Conservation (phyloP, 64 coral and sea anemone genomes). For the Hydrozoanthus tunicans region DNA sequence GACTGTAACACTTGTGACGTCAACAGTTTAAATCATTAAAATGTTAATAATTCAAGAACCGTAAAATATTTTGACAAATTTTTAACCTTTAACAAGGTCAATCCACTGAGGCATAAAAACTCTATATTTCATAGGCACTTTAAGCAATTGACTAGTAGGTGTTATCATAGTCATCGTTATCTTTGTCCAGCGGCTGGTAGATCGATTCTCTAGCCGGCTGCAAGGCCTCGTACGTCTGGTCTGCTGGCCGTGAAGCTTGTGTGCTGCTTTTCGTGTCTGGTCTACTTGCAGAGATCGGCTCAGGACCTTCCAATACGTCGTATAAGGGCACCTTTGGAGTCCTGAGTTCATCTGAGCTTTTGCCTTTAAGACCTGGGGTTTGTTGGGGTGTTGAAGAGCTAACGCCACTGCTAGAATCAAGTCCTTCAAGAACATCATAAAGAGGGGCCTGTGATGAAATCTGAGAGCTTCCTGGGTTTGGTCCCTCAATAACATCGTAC, state of each 20-base stretch:
- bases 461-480: neutral
- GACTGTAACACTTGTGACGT: too few relatives aligned
- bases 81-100: too few relatives aligned
- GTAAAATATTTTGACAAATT: too few relatives aligned
- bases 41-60: too few relatives aligned
- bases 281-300: neutral
- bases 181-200: slow-evolving; percentile 39
- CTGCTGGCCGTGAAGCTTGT: neutral
- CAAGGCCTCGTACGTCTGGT: slow-evolving; percentile 38
- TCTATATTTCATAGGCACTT: too few relatives aligned
- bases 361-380: neutral
- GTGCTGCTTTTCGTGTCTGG: neutral
- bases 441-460: neutral
- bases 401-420: neutral
- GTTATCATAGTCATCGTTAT: slow-evolving; percentile 40
- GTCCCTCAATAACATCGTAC: slow-evolving; percentile 22
- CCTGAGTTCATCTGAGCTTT: neutral
- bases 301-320: slow-evolving; percentile 41
- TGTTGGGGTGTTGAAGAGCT: neutral
- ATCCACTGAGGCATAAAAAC: too few relatives aligned
- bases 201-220: slow-evolving; percentile 37
- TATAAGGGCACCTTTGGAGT: neutral
- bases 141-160: neutral
- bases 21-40: too few relatives aligned
- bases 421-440: slow-evolving; percentile 37